Conservation (phyloP, 1,140 invertebrate genomes). For the Vollenhovia emeryi region DNA sequence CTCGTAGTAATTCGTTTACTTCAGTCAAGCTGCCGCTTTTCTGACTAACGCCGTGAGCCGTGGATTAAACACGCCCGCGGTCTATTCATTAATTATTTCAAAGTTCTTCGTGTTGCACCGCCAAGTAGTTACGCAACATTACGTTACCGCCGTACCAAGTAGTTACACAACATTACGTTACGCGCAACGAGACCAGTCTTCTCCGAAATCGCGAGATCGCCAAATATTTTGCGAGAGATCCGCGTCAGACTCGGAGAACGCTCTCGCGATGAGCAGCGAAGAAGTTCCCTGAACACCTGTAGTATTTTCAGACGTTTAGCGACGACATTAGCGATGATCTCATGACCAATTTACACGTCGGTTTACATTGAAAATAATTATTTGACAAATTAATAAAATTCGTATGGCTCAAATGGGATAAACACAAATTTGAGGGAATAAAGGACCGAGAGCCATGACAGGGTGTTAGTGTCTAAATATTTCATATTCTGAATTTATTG, state of each 20-base stretch:
- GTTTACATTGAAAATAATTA: background rate
- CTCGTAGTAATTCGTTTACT: slow-evolving; percentile 62
- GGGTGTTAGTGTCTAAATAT: no score
- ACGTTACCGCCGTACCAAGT: background rate
- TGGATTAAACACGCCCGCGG: background rate
- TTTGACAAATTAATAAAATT: no score
- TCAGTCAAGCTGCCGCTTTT: slow-evolving; percentile 61
- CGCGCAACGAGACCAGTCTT: background rate
- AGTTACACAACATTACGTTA: background rate
- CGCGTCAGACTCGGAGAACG: background rate
- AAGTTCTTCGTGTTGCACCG: background rate
- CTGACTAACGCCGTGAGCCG: background rate
- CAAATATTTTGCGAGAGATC: background rate
- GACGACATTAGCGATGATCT: background rate
- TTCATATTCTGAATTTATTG: no score
- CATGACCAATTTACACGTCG: background rate
- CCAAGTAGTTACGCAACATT: background rate
- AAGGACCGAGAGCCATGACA: no score
- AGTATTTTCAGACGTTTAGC: background rate
- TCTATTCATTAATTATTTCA: background rate
- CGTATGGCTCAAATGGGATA: no score
- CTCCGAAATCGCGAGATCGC: background rate
- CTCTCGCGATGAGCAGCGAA: background rate
- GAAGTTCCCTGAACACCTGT: background rate
- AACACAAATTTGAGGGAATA: no score